Conservation (phyloP, 2,888 invertebrate genomes). For the Pterobdella sp. region DNA sequence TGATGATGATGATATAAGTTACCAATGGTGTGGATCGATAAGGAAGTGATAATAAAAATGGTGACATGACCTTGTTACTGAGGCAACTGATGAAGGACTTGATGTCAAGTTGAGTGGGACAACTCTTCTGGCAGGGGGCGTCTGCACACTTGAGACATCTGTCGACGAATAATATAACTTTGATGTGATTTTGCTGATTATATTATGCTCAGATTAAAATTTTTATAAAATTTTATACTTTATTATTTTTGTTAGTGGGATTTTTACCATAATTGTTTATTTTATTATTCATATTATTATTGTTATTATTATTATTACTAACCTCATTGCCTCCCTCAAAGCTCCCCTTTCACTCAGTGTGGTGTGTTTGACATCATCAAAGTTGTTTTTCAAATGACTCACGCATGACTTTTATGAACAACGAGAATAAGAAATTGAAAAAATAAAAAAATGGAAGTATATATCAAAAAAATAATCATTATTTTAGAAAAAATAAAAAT, state of each 20-base stretch:
- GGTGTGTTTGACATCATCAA: slow-evolving; percentile 93
- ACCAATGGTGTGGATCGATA: background rate
- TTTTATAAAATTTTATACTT: background rate
- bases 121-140: slow-evolving; percentile 95
- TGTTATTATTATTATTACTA: too few relatives aligned
- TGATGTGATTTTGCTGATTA: background rate
- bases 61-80: slow-evolving; percentile 70
- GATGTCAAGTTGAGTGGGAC: slow-evolving; percentile 92
- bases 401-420: background rate
- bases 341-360: slow-evolving; percentile 92
- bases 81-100: slow-evolving; percentile 95
- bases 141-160: slow-evolving; percentile 58
- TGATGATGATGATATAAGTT: background rate
- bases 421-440: background rate
- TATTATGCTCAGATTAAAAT: background rate
- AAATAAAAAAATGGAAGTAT: too few relatives aligned
- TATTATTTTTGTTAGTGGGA: background rate
- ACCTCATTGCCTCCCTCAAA: slow-evolving; percentile 69
- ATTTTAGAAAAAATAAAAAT: too few relatives aligned
- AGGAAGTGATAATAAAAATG: background rate
- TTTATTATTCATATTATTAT: background rate
- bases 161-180: slow-evolving; percentile 14
- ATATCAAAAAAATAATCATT: too few relatives aligned
- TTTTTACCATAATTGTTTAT: background rate
- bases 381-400: slow-evolving; percentile 66